Evolutionary conservation across 2,888 invertebrate genomes (phyloP), one percentile per base, ranked within the genome.

Genomic region (Drosophila pseudotakahashii): DNA sequence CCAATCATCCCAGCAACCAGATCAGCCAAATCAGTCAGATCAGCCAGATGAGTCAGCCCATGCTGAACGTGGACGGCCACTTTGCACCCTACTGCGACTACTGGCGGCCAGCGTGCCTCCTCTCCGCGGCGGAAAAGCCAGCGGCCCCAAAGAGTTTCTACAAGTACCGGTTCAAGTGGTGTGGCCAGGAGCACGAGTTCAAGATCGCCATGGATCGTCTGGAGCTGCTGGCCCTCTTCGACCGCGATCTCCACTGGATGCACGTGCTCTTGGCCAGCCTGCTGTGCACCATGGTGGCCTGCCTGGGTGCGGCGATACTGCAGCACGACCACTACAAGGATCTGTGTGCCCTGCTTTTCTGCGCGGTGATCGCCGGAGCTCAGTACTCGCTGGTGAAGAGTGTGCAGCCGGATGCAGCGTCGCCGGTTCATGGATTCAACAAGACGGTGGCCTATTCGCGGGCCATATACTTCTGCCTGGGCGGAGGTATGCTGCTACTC

Each of bases 351-450:
- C 97, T 99, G 91, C 93, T 98, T 89, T 98, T 99, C 92, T 99
- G 99, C 93, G 97, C 98, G 83, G 97, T 99, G n/a, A 98, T 99
- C 84, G 99, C 99, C 1, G 96, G 98, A 14, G 98, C 98, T 89
- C 99, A 99, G 92, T 99, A 99, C 92, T 98, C 98, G 0, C 93
- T 99, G 77, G 93, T 99, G 75, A 99, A 99, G 93, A 98, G 98
- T 79, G 99, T 99, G 1, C 99, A 99, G 90, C 99, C 99, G 0
- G 99, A 99, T 92, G 98, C 99, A 0, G 97, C 99, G 0, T 99
- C 99, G 2, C 99, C 99, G 0, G 98, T 98, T 41, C 99, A 99
- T 92, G 99, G 99, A 11, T 99, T 98, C 90, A 99, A 99, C 91
- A 95, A 97, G 85, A 95, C 98, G 84, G 98, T 98, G 39, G 96